Percentiles rank a stretch among this genome's conserved stretches.
phyloP scores from a whole-genome alignment of 1,140 invertebrate genomes.

The Drosophila rufa region DNA sequence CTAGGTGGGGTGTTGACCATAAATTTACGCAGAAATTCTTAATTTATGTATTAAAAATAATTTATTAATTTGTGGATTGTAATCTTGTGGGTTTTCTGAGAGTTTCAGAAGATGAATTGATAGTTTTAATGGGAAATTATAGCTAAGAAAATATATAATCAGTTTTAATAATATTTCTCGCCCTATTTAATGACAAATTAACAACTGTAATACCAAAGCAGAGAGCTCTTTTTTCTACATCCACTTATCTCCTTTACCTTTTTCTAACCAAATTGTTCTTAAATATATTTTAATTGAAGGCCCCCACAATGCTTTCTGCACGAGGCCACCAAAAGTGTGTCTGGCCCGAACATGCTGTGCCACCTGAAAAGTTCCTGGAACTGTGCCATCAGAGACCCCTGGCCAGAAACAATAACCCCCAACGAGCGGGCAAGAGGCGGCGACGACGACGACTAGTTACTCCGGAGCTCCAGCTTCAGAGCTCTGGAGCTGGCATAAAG shows the following conservation, averaged over 20 bases:
- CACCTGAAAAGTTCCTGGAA: conserved; percentile 82
- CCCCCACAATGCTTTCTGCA: conserved; percentile 55
- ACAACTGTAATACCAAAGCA: neutral
- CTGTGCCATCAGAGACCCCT: conserved; percentile 40
- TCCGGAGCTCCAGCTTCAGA: conserved; percentile 6
- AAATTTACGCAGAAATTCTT: conserved; percentile 46
- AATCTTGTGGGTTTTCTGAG: conserved; percentile 1
- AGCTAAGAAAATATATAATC: neutral
- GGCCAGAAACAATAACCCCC: conserved; percentile 70
- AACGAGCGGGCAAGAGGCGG: conserved; percentile 1
- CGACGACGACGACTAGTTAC: conserved; percentile 4
- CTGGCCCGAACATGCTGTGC: conserved; percentile 75
- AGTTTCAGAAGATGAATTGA: neutral
- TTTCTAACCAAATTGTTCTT: conserved; percentile 61
- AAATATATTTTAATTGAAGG: conserved; percentile 78
- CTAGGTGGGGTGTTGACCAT: conserved; percentile 67
- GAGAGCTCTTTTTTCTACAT: neutral
- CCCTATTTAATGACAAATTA: neutral
- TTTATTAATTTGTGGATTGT: conserved; percentile 40
- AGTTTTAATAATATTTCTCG: neutral
- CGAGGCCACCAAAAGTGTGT: conserved; percentile 80
- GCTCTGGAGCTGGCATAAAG: conserved; percentile 67
- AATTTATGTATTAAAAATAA: conserved; percentile 15
- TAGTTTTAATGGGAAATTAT: neutral
- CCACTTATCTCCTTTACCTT: neutral